phyloP scores from a whole-genome alignment of 2,113 vertebrate genomes.

The Mola mola region DNA sequence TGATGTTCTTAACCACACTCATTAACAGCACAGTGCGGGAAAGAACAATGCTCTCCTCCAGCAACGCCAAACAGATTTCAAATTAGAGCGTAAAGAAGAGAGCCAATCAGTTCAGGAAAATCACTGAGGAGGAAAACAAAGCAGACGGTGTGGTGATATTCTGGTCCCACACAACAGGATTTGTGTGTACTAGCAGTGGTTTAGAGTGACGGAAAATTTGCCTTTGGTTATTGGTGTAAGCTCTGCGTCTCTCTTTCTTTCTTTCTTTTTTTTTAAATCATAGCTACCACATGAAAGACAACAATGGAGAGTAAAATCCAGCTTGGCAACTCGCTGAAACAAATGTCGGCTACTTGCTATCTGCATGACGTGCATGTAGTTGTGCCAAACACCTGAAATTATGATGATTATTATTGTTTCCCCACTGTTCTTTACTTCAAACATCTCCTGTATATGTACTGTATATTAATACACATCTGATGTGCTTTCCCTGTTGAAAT shows the following conservation, averaged over 20 bases:
- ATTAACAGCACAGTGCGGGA: slow-evolving; percentile 80
- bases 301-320: slow-evolving; percentile 20
- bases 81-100: slow-evolving; percentile 81
- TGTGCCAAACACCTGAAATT: slow-evolving; percentile 41
- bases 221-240: slow-evolving; percentile 35
- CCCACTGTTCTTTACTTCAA: slow-evolving; percentile 57
- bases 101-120: slow-evolving; percentile 74
- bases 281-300: slow-evolving; percentile 30
- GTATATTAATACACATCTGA: slow-evolving; percentile 53
- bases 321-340: slow-evolving; percentile 13
- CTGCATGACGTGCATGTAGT: slow-evolving; percentile 21
- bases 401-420: slow-evolving; percentile 38
- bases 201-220: slow-evolving; percentile 61
- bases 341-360: slow-evolving; percentile 26
- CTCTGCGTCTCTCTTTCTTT: slow-evolving; percentile 20
- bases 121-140: slow-evolving; percentile 68
- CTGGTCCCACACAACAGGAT: slow-evolving; percentile 43
- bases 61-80: slow-evolving; percentile 82
- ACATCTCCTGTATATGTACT: slow-evolving; percentile 29
- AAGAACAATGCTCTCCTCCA: slow-evolving; percentile 81
- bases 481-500: slow-evolving; percentile 35
- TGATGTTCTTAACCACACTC: slow-evolving; percentile 85
- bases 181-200: slow-evolving; percentile 29
- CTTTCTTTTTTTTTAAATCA: slow-evolving; percentile 21
- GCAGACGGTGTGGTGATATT: slow-evolving; percentile 58